Evolutionary conservation across 2,113 vertebrate species (phyloP).

Genomic region (Mus spicilegus): DNA sequence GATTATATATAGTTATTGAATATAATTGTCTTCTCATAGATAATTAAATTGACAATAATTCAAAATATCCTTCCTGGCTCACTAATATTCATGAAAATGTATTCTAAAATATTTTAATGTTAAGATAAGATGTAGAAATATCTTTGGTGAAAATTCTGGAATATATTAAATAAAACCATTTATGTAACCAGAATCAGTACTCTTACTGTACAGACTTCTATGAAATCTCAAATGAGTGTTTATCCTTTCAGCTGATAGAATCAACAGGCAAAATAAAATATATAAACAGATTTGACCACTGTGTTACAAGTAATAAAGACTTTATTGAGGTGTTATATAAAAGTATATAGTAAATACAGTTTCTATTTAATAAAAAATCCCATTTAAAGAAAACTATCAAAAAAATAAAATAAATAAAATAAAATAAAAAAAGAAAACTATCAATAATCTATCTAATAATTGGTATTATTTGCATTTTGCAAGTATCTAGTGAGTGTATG

Average conservation of each 20-base stretch:
- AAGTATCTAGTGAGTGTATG: neutral
- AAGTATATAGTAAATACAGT: neutral
- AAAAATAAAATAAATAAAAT: too few species aligned
- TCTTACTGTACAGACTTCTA: neutral
- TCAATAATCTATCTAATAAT: neutral
- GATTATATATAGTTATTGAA: slow-evolving; percentile 24
- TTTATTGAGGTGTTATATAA: neutral
- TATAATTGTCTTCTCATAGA: slow-evolving; percentile 23
- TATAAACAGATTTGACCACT: neutral
- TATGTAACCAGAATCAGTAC: neutral
- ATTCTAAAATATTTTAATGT: neutral
- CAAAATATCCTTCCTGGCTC: neutral
- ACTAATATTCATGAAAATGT: neutral
- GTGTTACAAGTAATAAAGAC: neutral
- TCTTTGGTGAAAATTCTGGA: neutral
- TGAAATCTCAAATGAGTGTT: neutral
- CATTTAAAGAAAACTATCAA: neutral
- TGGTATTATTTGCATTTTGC: neutral
- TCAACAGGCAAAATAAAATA: neutral
- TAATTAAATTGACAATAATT: slow-evolving; percentile 44
- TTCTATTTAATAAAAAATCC: neutral
- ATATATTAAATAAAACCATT: neutral
- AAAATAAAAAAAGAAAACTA: neutral
- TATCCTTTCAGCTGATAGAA: neutral
- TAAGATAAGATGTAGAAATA: neutral